These are phyloP conservation scores for Mesodorylaimus sp. DNA, from an alignment of 2,888 invertebrate species.

Conservation along the genomic window DNA sequence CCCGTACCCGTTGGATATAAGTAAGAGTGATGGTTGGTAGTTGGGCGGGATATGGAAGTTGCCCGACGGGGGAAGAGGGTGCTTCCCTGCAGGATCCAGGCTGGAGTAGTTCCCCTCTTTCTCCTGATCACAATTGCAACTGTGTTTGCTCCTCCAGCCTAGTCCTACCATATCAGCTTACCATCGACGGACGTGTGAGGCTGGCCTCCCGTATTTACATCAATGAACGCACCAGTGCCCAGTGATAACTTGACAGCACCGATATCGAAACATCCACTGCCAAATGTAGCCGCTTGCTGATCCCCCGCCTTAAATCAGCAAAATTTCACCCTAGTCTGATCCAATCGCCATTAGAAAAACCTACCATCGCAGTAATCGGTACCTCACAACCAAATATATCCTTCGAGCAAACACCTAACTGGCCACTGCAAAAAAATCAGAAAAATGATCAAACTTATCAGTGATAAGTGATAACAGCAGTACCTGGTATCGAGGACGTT, in stretches of 20 bases:
- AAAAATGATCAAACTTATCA: too few relatives aligned
- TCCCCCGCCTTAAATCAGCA: conserved; percentile 49
- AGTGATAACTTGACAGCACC: conserved; percentile 69
- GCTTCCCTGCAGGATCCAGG: too few relatives aligned
- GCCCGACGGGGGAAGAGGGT: too few relatives aligned
- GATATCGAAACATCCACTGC: conserved; percentile 55
- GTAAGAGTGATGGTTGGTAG: too few relatives aligned
- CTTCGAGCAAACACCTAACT: conserved; percentile 49
- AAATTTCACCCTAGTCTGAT: background rate
- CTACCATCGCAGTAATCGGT: conserved; percentile 57
- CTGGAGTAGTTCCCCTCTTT: too few relatives aligned
- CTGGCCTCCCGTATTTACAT: conserved; percentile 54
- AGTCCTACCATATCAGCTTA: conserved; percentile 19
- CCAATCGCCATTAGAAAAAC: conserved; percentile 26
- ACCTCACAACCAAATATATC: conserved; percentile 55
- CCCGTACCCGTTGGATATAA: too few relatives aligned
- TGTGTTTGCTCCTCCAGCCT: too few relatives aligned
- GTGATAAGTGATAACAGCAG: too few relatives aligned
- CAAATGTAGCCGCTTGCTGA: conserved; percentile 70
- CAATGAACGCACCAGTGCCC: conserved; percentile 75
- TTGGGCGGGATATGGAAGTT: too few relatives aligned
- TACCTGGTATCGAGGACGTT: conserved; percentile 51
- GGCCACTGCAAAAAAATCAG: conserved; percentile 39
- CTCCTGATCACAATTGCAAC: too few relatives aligned
- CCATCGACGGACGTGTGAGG: conserved; percentile 63